Base-by-base conservation (phyloP, 2,113 vertebrate species). In the Anas platyrhynchos region DNA sequence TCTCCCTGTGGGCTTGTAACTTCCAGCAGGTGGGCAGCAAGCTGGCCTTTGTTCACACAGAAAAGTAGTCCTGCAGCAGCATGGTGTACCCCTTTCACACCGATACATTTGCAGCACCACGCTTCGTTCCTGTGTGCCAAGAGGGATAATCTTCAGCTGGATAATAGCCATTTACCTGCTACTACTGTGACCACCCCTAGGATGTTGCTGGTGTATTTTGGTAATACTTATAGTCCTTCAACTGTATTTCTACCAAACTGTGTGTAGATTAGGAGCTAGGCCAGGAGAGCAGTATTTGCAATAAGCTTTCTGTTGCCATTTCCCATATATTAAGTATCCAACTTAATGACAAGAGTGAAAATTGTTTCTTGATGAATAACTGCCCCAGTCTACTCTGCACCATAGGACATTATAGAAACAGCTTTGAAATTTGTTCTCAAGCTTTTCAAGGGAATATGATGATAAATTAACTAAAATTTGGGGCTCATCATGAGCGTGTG, bases 391-490 rank as follows among this genome's bases (percentile, higher is more conserved):
- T 95, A 56, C 43, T 65, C 11, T 52, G 38, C 13, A 6, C 66
- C 62, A 71, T 26, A 89, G 65, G 32, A 77, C 26, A 13, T 54
- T 68, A 20, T 8, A 38, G 65, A 85, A 88, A 50, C 73, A 43
- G 54, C 81, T 93, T 89, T 94, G 81, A 95, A 95, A 89, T 83
- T 75, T 52, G 8, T 27, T 93, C 6, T 79, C 38, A 56, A 31
- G 27, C 22, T 86, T 89, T 96, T 89, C 29, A 82, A 73, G 52
- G 38, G 38, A 79, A 94, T 89, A 82, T 46, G 0, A 78, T 95
- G 75, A 73, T 91, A 89, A 86, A 81, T 89, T 90, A 65, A 88
- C n/a, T 41, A 88, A 82, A 58, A 54, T 97, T 89, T 67, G 36
- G 56, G 46, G 31, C 59, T 73, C 29, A 29, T 95, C 26, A 22